Evolutionary conservation across 2,113 vertebrate genomes (phyloP), one percentile per base, ranked within the genome.

Genomic region (Psittacus erithacus): DNA sequence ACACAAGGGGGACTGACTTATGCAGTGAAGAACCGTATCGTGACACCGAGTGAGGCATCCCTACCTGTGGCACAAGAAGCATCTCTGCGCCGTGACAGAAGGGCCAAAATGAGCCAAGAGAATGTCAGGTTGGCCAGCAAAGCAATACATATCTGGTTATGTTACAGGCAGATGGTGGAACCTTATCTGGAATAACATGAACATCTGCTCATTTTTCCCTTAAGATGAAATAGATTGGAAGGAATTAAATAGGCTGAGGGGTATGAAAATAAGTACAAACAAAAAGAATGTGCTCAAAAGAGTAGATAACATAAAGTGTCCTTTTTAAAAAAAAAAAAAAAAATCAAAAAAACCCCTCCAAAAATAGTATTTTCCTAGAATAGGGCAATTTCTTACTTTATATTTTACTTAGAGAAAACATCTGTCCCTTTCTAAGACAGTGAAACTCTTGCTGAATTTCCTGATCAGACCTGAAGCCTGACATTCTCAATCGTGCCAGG

Each of bases 21-120:
- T 0, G 4, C 7, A 69, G 10, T 4, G 15, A 31, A 82, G 63
- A 77, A 18, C 28, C 17, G 43, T 31, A 31, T 33, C 0, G 0
- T 4, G 38, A 78, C 23, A 16, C 0, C 0, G 18, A 46, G 23
- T 1, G 11, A 17, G 1, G 29, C 55, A 82, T 39, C 46, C n/a
- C 22, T 19, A 47, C 38, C 49, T 64, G 41, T 38, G 85, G 71
- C 39, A 57, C 1, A 1, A 53, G 73, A 18, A 81, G n/a, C 19
- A 43, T 28, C 53, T 35, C 44, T 22, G 47, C 68, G 55, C 43
- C 1, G 1, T 46, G 82, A n/a, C 63, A 71, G 35, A 77, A 81
- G 47, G 25, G 18, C 4, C 3, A 2, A 60, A 17, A 22, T 74
- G n/a, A 85, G 57, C 57, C 47, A 91, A 80, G 50, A 73, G 90